Evolutionary conservation across 2,888 invertebrate genomes (phyloP).

Genomic region (Phortica okadai): DNA sequence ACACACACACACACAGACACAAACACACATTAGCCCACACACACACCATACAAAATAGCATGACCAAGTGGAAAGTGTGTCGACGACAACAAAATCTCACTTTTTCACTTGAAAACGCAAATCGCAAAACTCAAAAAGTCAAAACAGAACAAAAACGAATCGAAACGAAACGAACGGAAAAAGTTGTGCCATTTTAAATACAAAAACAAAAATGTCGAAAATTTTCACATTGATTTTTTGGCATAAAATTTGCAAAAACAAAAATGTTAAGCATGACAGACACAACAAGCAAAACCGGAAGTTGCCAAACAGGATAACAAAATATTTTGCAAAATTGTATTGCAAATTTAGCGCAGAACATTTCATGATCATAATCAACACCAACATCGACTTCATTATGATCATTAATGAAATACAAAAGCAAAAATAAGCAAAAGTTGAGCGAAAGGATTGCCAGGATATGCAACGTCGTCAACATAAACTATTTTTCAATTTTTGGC

Average conservation of each 20-base stretch:
- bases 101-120: background rate
- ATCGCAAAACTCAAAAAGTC: background rate
- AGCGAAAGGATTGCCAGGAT: background rate
- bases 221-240: background rate
- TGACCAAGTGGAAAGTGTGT: background rate
- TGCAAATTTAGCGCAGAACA: background rate
- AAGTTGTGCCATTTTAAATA: background rate
- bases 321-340: background rate
- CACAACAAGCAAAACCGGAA: background rate
- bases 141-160: background rate
- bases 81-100: background rate
- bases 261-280: background rate
- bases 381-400: background rate
- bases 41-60: background rate
- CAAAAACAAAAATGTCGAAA: conserved; percentile 7
- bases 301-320: background rate
- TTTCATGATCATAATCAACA: background rate
- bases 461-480: background rate
- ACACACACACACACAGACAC: background rate
- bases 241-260: no score
- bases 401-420: no score
- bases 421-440: no score
- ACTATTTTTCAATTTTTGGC: conserved; percentile 16
- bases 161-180: background rate
- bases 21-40: background rate